A percentile compares a stretch with the other conserved stretches of the same genome.
phyloP scores from a whole-genome alignment of 1,140 invertebrate species.

The Homalodisca vitripennis region DNA sequence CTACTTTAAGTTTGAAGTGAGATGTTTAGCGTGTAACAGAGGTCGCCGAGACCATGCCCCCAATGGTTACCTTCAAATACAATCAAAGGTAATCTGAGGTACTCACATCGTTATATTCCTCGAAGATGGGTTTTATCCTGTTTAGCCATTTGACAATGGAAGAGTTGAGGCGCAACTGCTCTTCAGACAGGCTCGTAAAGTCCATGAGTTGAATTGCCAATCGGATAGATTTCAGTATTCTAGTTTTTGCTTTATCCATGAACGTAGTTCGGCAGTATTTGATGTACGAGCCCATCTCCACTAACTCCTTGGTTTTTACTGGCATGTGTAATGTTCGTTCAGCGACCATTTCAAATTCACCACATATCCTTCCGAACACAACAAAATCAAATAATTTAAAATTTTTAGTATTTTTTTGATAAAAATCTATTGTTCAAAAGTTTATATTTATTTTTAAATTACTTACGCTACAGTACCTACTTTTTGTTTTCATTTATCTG shows the following conservation, averaged over 20 bases:
- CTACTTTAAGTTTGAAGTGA: too few relatives aligned
- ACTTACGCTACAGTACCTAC: constrained; percentile 4
- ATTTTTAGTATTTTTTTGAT: too few relatives aligned
- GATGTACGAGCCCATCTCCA: constrained; percentile 66
- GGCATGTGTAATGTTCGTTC: constrained; percentile 55
- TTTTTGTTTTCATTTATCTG: constrained; percentile 26
- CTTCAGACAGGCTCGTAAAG: constrained; percentile 62
- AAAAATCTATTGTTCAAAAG: too few relatives aligned
- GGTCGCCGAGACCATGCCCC: too few relatives aligned
- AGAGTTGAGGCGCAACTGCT: constrained; percentile 56
- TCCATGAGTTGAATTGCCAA: constrained; percentile 66
- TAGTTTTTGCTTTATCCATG: constrained; percentile 59
- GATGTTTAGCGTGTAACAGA: too few relatives aligned
- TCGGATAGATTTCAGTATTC: constrained; percentile 60
- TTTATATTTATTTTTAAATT: too few relatives aligned
- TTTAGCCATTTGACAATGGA: constrained; percentile 28
- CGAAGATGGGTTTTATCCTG: constrained; percentile 29
- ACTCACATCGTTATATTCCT: constrained; percentile 49
- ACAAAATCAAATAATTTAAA: too few relatives aligned
- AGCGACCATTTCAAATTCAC: constrained; percentile 20
- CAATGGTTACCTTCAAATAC: too few relatives aligned
- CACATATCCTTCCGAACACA: constrained; percentile 25
- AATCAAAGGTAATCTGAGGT: too few relatives aligned
- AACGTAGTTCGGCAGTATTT: constrained; percentile 59
- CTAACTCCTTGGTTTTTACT: constrained; percentile 65